These are phyloP conservation scores for Furcula furcula DNA, from an alignment of 2,888 invertebrate species.

Conservation along the genomic window DNA sequence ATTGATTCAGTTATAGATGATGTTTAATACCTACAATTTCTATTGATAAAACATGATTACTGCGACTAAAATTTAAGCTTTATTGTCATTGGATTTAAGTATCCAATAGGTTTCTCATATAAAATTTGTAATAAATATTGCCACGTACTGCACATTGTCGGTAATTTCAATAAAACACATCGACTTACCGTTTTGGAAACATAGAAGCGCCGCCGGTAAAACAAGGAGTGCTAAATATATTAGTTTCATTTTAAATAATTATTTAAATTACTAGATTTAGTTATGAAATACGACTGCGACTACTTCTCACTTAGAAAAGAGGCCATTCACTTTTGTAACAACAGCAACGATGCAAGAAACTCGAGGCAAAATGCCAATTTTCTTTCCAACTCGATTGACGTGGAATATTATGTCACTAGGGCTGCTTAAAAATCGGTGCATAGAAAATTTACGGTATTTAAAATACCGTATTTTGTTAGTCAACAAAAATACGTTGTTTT, in stretches of 20 bases:
- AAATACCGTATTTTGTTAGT: neutral
- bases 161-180: conserved; percentile 32
- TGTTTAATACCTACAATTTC: too few species aligned
- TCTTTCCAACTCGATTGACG: conserved; percentile 81
- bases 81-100: neutral
- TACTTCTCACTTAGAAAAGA: conserved; percentile 47
- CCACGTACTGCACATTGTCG: conserved; percentile 65
- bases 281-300: conserved; percentile 42
- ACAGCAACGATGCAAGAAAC: conserved; percentile 55
- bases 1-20: too few species aligned
- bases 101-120: conserved; percentile 47
- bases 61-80: neutral
- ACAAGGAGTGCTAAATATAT: conserved; percentile 84
- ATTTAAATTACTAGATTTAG: conserved; percentile 35
- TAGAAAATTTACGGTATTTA: conserved; percentile 24
- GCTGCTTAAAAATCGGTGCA: conserved; percentile 34
- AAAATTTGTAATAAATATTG: conserved; percentile 46
- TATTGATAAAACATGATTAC: too few species aligned
- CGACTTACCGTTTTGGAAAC: conserved; percentile 87
- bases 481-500: too few species aligned
- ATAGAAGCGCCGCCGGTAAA: conserved; percentile 87
- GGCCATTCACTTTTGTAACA: conserved; percentile 70
- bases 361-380: conserved; percentile 69
- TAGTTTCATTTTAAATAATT: conserved; percentile 83
- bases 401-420: conserved; percentile 76